phyloP scores from a whole-genome alignment of 2,888 invertebrate species.

The Megaustenia siamemsis region DNA sequence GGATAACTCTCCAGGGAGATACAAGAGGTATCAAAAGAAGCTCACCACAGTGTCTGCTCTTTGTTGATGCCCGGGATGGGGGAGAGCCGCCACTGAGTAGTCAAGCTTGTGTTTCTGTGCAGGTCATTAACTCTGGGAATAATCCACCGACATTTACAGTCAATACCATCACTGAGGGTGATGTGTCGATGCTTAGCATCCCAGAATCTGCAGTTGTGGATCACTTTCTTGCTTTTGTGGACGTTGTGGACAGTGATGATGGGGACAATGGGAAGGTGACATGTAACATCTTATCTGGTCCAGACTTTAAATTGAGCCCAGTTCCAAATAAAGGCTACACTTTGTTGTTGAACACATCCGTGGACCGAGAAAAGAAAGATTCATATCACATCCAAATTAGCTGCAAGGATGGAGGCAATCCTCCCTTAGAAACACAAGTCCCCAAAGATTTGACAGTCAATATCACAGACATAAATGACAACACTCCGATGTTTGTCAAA shows the following conservation, averaged over 20 bases:
- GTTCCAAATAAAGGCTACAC: conserved; percentile 56
- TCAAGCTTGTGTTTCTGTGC: conserved; percentile 59
- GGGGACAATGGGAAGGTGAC: conserved; percentile 66
- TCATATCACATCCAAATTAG: conserved; percentile 48
- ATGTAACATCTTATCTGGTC: conserved; percentile 59
- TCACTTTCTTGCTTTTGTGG: conserved; percentile 69
- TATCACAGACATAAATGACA: conserved; percentile 69
- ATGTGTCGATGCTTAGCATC: conserved; percentile 56
- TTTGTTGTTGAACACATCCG: conserved; percentile 41
- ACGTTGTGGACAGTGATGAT: conserved; percentile 69
- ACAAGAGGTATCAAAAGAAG: conserved; percentile 52
- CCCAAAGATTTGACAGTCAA: conserved; percentile 58
- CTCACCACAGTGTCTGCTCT: conserved; percentile 50
- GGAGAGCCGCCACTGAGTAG: conserved; percentile 59
- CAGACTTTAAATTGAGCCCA: conserved; percentile 53
- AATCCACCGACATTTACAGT: conserved; percentile 88
- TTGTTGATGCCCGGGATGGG: conserved; percentile 61
- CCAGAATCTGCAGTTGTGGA: conserved; percentile 66
- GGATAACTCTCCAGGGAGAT: conserved; percentile 45
- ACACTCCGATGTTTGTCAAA: conserved; percentile 60
- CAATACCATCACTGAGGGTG: conserved; percentile 57
- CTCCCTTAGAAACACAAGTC: conserved; percentile 57
- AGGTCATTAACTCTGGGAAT: conserved; percentile 91
- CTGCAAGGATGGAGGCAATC: conserved; percentile 48
- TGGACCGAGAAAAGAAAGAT: conserved; percentile 53